These are phyloP conservation scores for Scaeva pyrastri DNA, from an alignment of 2,888 invertebrate species.

Conservation along the genomic window DNA sequence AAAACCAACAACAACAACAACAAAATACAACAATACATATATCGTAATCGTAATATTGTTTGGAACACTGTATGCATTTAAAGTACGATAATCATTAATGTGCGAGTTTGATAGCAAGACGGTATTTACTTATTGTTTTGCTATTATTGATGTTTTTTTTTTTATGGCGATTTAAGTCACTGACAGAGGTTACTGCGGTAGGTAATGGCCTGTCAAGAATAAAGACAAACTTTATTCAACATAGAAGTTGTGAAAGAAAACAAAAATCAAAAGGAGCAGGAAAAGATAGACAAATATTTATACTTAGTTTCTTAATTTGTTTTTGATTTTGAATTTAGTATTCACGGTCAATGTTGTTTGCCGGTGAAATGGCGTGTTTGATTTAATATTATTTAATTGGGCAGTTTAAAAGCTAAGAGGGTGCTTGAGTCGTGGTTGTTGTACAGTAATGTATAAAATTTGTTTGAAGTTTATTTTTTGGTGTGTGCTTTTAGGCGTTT, in stretches of 20 bases:
- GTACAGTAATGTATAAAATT: slow-evolving; percentile 47
- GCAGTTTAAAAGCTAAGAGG: background rate
- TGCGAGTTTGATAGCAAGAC: background rate
- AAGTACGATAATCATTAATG: slow-evolving; percentile 34
- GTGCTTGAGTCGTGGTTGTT: background rate
- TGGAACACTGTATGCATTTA: slow-evolving; percentile 59
- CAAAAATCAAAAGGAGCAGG: slow-evolving; percentile 27
- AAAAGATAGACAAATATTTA: slow-evolving; percentile 22
- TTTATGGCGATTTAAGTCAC: slow-evolving; percentile 61
- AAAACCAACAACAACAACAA: too few species aligned
- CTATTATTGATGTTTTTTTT: slow-evolving; percentile 13
- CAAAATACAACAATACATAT: slow-evolving; percentile 10
- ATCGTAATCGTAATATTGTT: background rate
- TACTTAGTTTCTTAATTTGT: background rate
- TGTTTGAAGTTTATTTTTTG: background rate
- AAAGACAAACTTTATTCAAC: slow-evolving; percentile 2
- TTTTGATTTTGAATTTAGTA: slow-evolving; percentile 46
- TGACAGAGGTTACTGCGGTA: slow-evolving; percentile 13
- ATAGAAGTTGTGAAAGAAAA: slow-evolving; percentile 32
- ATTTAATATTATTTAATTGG: slow-evolving; percentile 25
- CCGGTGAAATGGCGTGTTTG: slow-evolving; percentile 43
- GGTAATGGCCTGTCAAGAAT: slow-evolving; percentile 26
- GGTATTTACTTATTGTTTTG: background rate
- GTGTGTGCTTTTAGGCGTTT: slow-evolving; percentile 24
- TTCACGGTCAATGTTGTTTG: slow-evolving; percentile 46